phyloP scores from a whole-genome alignment of 2,113 vertebrate genomes.

The Eolophus roseicapilla region DNA sequence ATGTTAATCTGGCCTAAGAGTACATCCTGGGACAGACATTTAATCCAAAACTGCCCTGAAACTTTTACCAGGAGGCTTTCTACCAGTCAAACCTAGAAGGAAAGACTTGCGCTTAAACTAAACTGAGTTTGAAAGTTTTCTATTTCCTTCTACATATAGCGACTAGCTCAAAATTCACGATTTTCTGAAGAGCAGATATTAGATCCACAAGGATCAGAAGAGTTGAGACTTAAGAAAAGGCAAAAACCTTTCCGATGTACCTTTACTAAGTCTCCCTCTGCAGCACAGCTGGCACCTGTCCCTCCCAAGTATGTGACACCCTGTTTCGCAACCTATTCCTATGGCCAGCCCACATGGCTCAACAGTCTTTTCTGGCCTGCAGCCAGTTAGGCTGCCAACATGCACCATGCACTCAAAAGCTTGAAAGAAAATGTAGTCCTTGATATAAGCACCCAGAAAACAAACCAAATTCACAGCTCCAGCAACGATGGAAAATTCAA shows the following conservation, averaged over 20 bases:
- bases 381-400: not conserved
- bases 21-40: not conserved
- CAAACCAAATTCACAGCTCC: not conserved
- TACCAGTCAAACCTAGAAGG: not conserved
- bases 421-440: not conserved
- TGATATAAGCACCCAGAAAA: not conserved
- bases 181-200: not conserved
- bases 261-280: not conserved
- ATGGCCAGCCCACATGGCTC: fast-evolving
- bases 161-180: not conserved
- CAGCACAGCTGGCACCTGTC: fast-evolving
- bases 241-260: not conserved
- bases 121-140: not conserved
- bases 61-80: not conserved
- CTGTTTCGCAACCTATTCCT: fast-evolving
- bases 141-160: not conserved
- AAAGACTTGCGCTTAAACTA: not conserved
- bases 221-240: not conserved
- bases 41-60: not conserved
- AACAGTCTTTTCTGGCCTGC: not conserved
- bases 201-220: not conserved
- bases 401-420: not conserved
- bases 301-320: fast-evolving
- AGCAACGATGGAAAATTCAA: fast-evolving
- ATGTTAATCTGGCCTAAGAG: not conserved